Percentiles rank a stretch among this genome's conserved stretches.
These are phyloP conservation scores for zebrafish (Danio rerio) DNA, from an alignment of 2,113 vertebrate genomes.

Conservation along the genomic window DNA sequence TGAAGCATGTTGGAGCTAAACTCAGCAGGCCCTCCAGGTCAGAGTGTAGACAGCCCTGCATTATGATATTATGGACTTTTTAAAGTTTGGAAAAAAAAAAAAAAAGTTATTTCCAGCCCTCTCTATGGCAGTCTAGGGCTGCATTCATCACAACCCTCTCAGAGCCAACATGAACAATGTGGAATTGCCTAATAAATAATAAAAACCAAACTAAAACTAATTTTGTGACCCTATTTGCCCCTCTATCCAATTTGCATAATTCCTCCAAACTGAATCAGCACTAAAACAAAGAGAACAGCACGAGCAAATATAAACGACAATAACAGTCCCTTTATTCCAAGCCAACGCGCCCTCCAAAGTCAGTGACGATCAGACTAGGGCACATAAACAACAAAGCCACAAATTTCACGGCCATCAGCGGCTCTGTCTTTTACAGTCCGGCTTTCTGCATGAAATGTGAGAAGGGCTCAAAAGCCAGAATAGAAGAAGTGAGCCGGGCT, in stretches of 20 bases:
- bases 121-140: background rate
- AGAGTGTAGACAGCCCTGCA: too few species aligned
- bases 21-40: too few species aligned
- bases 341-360: background rate
- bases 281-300: background rate
- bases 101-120: too few species aligned
- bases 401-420: background rate
- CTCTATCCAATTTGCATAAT: background rate
- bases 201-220: background rate
- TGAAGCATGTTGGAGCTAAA: too few species aligned
- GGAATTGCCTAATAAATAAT: background rate
- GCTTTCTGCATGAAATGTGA: slow-evolving; percentile 16
- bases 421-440: background rate
- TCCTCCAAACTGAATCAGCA: background rate
- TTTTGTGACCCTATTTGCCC: background rate
- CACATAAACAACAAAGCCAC: slow-evolving; percentile 8
- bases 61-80: too few species aligned
- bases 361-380: background rate
- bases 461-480: background rate
- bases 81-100: too few species aligned
- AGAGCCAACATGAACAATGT: background rate
- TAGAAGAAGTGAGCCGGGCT: background rate
- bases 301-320: background rate
- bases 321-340: background rate
- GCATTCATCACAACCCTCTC: background rate